Conservation (phyloP, 2,113 vertebrate species). For the Thermophis baileyi region DNA sequence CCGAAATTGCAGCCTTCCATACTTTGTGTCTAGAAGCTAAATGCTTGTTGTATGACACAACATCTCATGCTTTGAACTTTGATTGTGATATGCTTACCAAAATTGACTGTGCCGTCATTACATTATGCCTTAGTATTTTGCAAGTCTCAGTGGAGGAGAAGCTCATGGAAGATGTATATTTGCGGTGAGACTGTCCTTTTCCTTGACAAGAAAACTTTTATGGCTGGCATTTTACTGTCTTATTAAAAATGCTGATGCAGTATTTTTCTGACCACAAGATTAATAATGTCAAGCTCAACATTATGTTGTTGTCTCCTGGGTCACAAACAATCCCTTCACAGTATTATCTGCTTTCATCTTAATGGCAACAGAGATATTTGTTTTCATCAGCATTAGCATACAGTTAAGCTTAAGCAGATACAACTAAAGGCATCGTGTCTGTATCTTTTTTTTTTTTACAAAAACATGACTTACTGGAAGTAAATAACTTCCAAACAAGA, state of each 20-base stretch:
- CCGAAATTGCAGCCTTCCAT: neutral
- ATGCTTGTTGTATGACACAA: neutral
- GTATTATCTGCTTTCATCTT: conserved; percentile 60
- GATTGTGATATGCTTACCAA: neutral
- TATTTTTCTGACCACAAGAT: conserved; percentile 60
- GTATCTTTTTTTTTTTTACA: conserved; percentile 59
- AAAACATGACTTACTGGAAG: conserved; percentile 53
- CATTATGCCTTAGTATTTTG: neutral
- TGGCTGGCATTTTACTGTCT: conserved; percentile 45
- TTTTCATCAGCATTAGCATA: conserved; percentile 51
- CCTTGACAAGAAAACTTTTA: conserved; percentile 46
- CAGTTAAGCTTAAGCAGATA: conserved; percentile 58
- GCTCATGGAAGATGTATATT: conserved; percentile 52
- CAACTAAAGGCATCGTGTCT: conserved; percentile 52
- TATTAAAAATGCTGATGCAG: conserved; percentile 60
- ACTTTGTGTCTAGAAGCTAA: neutral
- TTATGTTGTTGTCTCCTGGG: conserved; percentile 52
- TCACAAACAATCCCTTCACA: conserved; percentile 56
- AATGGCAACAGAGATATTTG: conserved; percentile 49
- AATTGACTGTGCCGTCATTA: neutral
- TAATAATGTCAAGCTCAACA: conserved; percentile 62
- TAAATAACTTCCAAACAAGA: conserved; percentile 29
- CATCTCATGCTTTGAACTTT: neutral
- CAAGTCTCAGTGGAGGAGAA: conserved; percentile 28
- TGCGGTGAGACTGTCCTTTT: conserved; percentile 42